phyloP scores from a whole-genome alignment of 2,888 invertebrate genomes.

The Sussaba pulchella region DNA sequence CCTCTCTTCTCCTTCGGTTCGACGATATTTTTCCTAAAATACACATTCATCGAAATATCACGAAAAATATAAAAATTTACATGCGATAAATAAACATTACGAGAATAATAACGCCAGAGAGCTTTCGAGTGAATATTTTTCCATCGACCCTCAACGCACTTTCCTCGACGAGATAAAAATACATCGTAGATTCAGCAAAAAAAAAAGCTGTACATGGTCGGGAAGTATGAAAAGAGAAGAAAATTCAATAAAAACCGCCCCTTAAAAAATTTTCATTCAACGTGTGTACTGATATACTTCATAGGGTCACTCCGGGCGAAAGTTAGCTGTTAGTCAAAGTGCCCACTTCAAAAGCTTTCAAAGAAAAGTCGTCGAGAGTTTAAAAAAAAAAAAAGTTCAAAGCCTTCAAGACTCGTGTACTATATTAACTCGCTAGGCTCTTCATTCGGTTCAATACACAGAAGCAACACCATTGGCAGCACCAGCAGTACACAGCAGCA shows the following conservation, averaged over 20 bases:
- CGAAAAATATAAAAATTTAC: too few relatives aligned
- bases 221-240: too few relatives aligned
- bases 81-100: too few relatives aligned
- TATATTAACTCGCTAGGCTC: conserved; percentile 31
- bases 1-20: not conserved
- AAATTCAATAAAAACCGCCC: not conserved
- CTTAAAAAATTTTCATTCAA: conserved; percentile 15
- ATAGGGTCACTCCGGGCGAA: conserved; percentile 20
- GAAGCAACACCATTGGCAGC: not conserved
- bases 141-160: too few relatives aligned
- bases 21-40: too few relatives aligned
- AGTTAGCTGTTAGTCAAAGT: conserved; percentile 35
- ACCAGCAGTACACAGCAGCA: conserved; percentile 4
- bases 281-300: conserved; percentile 7
- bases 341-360: conserved; percentile 54
- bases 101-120: too few relatives aligned
- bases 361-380: conserved; percentile 46
- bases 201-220: not conserved
- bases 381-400: conserved; percentile 46
- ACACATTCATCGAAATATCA: too few relatives aligned
- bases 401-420: conserved; percentile 26
- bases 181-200: not conserved
- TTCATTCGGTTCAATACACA: conserved; percentile 38
- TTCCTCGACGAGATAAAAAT: not conserved
- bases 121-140: too few relatives aligned